Evolutionary conservation across 2,113 vertebrate genomes (phyloP).

Genomic region (Hypanus sabinus): DNA sequence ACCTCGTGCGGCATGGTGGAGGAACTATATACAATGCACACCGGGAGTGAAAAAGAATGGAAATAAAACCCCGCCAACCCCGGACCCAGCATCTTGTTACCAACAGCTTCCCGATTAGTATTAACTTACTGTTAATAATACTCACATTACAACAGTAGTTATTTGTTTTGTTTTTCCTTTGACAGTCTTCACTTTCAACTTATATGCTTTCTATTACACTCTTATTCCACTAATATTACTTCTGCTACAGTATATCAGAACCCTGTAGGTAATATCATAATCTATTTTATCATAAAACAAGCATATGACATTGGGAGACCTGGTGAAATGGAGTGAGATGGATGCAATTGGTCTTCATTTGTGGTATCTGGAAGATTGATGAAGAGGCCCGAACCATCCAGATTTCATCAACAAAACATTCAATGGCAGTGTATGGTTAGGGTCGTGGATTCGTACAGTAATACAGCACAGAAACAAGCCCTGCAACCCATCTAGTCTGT

Average conservation of each 20-base stretch:
- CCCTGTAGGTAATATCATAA: not conserved
- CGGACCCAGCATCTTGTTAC: too few relatives aligned
- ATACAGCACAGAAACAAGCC: too few relatives aligned
- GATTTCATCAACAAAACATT: not conserved
- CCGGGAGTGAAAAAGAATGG: too few relatives aligned
- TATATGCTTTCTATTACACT: not conserved
- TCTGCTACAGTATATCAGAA: not conserved
- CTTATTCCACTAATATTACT: not conserved
- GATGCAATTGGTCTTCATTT: not conserved
- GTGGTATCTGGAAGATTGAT: not conserved
- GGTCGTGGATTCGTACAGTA: too few relatives aligned
- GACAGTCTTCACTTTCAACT: not conserved
- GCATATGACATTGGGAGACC: not conserved
- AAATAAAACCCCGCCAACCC: too few relatives aligned
- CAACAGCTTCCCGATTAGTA: too few relatives aligned
- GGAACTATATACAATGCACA: too few relatives aligned
- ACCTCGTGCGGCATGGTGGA: too few relatives aligned
- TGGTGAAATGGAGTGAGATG: not conserved
- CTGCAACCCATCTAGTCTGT: too few relatives aligned
- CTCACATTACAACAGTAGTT: too few relatives aligned
- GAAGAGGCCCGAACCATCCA: not conserved
- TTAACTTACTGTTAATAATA: too few relatives aligned
- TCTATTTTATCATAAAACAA: not conserved
- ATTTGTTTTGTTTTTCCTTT: not conserved
- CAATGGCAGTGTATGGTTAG: too few relatives aligned